Evolutionary conservation across 2,888 invertebrate genomes (phyloP), one percentile per base, ranked within the genome.

Genomic region (Biston stratarius): DNA sequence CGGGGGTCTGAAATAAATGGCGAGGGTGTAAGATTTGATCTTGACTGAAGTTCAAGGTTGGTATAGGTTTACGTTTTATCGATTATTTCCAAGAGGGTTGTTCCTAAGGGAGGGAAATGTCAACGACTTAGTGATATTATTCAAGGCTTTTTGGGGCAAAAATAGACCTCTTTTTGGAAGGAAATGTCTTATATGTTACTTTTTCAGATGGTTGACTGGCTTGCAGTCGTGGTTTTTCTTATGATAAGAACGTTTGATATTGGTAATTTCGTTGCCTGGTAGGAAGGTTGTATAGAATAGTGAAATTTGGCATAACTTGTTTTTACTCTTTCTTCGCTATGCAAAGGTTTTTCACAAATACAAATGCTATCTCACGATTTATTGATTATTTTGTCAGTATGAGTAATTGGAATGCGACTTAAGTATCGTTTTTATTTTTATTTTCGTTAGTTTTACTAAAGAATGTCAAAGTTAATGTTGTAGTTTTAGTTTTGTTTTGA

Each of bases 21-120:
- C 12, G 48, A 42, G 67, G 67, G 67, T 51, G 55, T 44, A 38
- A 24, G 53, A 63, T 66, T 44, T 62, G 67, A 58, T 67, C 67
- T 67, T 62, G 61, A 53, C 48, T 55, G 48, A 59, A 68, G 67
- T 68, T 68, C 67, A 68, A 68, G 67, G 67, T 68, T 68, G 12
- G 52, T 67, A 61, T 60, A 44, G 61, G 61, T 57, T 66, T 62
- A 58, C 44, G 24, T 48, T 59, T 12, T 48, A 67, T 67, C 62
- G 67, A 67, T 67, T 67, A 42, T 48, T 61, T 65, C 24, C 15
- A 47, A 34, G 42, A 60, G 55, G 48, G 53, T 42, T 52, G 44
- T 63, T 57, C 42, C 57, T 57, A 38, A 48, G 44, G 51, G 63
- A 51, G 12, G 49, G 5, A 36, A 15, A 56, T 57, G 57, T 57